Evolutionary conservation across 2,888 invertebrate genomes (phyloP), one percentile per base, ranked within the genome.

Genomic region (Caenorhabditis angaria): DNA sequence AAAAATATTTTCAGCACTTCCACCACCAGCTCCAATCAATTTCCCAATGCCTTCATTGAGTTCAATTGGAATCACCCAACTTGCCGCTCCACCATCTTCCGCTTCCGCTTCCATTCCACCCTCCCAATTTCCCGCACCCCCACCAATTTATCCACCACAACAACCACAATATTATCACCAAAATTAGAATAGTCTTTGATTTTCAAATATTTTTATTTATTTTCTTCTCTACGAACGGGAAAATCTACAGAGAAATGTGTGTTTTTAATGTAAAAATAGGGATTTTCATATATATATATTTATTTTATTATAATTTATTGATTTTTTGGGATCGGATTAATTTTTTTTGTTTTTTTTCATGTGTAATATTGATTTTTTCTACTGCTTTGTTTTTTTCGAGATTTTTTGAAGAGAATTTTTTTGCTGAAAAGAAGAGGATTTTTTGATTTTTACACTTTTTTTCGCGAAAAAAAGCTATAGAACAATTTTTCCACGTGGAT

Each of bases 1-100:
- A 28, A 51, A 48, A 1, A 20, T 12, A n/a, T 58, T 53, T 65
- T 35, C 57, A 65, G 65, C 61, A 12, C 69, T 65, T 53, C 74
- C 68, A 53, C 67, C 67, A 60, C 81, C 79, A 58, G 53, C 79
- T 48, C 65, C 82, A 70, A 67, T 86, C 73, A 76, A 84, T 73
- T 77, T 82, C 76, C 84, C 88, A 62, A 81, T 82, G 85, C 85
- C 88, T 60, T 62, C 88, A 74, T 74, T 88, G 77, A 74, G 87
- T 72, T 80, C 88, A 73, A 25, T 86, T 61, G 82, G 87, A 76
- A 85, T 85, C 60, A 77, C 76, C 8, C 77, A 82, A 28, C 70
- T 85, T 32, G 78, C 83, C 8, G 77, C 83, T 22, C 83, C 82
- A 51, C 85, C 67, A 22, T n/a, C n/a, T n/a, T n/a, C n/a, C n/a